Percentiles rank a stretch among this genome's conserved stretches.
These are phyloP conservation scores for Meteorus sp. DNA, from an alignment of 1,140 invertebrate species.

Conservation along the genomic window DNA sequence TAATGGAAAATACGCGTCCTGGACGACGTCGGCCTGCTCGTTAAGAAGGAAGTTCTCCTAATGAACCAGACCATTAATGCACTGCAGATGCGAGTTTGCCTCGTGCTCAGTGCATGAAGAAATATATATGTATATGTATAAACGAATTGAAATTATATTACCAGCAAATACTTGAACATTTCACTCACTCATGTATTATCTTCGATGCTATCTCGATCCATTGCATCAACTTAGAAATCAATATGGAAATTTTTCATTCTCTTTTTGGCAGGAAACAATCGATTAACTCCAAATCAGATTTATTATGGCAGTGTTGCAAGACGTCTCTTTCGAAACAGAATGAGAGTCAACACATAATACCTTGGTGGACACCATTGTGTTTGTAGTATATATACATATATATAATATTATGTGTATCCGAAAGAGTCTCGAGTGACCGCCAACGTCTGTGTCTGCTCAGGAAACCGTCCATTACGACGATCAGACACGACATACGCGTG, in stretches of 20 bases:
- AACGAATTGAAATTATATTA: too few relatives aligned
- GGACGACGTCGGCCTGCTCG: background rate
- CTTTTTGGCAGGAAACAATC: too few relatives aligned
- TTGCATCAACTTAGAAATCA: too few relatives aligned
- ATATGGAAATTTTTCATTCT: too few relatives aligned
- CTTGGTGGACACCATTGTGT: background rate
- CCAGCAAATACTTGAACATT: too few relatives aligned
- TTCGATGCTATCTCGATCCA: too few relatives aligned
- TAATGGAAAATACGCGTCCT: background rate
- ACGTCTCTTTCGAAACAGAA: too few relatives aligned
- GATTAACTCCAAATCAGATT: too few relatives aligned
- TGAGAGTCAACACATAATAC: too few relatives aligned
- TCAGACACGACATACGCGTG: slow-evolving; percentile 39
- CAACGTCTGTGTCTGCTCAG: slow-evolving; percentile 44
- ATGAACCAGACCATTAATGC: slow-evolving; percentile 29
- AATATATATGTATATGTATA: background rate
- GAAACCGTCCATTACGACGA: slow-evolving; percentile 51
- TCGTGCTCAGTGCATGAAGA: background rate
- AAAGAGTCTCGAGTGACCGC: slow-evolving; percentile 25
- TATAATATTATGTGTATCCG: background rate
- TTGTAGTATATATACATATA: background rate
- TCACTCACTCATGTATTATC: too few relatives aligned
- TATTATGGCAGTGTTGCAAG: too few relatives aligned
- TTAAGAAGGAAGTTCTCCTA: slow-evolving; percentile 28
- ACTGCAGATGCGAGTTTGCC: slow-evolving; percentile 23